Base-by-base conservation (phyloP, 2,113 vertebrate species). In the Phalacrocorax brasilianus region DNA sequence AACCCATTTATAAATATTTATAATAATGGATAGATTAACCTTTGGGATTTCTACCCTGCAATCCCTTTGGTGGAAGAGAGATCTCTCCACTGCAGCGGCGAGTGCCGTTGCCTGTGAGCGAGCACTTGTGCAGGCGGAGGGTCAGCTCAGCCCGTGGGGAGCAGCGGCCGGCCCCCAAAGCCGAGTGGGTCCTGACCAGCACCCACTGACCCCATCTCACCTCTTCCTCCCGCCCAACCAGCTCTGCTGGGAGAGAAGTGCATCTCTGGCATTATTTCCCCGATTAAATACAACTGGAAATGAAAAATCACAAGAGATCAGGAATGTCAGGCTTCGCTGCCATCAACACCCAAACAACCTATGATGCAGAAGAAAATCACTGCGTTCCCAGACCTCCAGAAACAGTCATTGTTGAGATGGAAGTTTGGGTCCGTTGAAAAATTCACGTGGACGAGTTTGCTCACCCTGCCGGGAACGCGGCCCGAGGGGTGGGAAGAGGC, bases 1-100 rank as follows among this genome's bases (percentile, higher is more conserved):
- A 97, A 89, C 96, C 97, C 96, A 97, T 97, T 97, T 97, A 97
- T 97, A 97, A 97, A 97, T 97, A 97, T 97, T 97, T 97, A 97
- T 97, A 97, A 97, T 97, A 97, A 97, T 97, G 97, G 97, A 95
- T 97, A 97, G 95, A 97, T 97, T 97, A 97, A 97, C 97, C 97
- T 97, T 97, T 97, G 97, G 95, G 96, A 97, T 96, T 97, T 96
- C 95, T 96, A 87, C 74, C 97, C 27, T 11, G 63, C 92, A 94
- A 50, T 44, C 89, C 95, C 85, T 91, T 97, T 6, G 28, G 94
- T 55, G 91, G 59, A 38, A 85, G 84, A 44, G 76, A 88, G 89
- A 96, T 90, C 75, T 9, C 90, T 89, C 89, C 93, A 47, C 22
- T 3, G 52, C 59, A 8, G 82, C 23, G 0, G 80, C 1, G 1